Base-by-base conservation (phyloP, 2,888 invertebrate species). In the Macrosiphum euphorbiae region DNA sequence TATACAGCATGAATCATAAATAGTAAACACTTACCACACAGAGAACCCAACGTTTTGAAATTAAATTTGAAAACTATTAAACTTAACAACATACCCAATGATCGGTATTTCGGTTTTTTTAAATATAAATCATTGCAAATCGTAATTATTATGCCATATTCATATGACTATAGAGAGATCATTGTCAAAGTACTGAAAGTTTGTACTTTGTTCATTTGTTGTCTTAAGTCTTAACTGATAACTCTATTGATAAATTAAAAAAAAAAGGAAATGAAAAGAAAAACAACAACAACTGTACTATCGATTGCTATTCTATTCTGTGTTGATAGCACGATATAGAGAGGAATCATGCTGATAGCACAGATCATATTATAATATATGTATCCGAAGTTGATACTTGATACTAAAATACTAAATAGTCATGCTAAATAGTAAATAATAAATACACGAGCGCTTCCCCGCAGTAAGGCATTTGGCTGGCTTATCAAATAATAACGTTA, bases 11-110 rank as follows among this genome's bases (percentile, higher is more conserved):
- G 35, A 13, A 91, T 50, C 20, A n/a, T 11, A 50, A 58, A 78
- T 35, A 78, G 35, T 35, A 35, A 35, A 35, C 35, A 90, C 89
- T 93, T 85, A 89, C 93, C 58, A 90, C 85, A 58, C 61, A 58
- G 20, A 28, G 85, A 20, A 13, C 24, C 41, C 13, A 20, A 58
- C 44, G 41, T 35, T 86, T 61, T 89, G n/a, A 67, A 87, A 87
- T 67, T 4, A 61, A 67, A 67, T 88, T 92, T 41, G 26, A 28
- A 55, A 87, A 92, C 35, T 26, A 61, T 88, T 11, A 41, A 41
- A 67, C 50, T 67, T 10, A 61, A 47, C 47, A 87, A 92, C 87
- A 87, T 67, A 67, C 47, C 61, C 35, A 61, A 61, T 50, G 26
- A 10, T 50, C 41, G 28, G 52, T 67, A 92, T 52, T 16, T 92